phyloP scores from a whole-genome alignment of 2,888 invertebrate species.

The Xylophagus ater region DNA sequence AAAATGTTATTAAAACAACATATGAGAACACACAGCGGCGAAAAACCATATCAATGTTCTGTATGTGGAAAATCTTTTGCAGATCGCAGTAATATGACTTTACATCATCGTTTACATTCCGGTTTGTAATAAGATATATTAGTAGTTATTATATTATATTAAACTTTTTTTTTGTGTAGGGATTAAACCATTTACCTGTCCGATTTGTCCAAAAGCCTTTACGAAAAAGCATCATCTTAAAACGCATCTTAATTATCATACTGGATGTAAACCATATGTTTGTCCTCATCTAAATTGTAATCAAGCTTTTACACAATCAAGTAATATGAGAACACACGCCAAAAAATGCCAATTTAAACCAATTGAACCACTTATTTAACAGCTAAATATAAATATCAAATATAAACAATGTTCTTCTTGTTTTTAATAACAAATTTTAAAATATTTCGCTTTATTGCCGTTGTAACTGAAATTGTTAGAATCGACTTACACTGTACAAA shows the following conservation, averaged over 20 bases:
- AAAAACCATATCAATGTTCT: slow-evolving; percentile 67
- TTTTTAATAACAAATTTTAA: too few relatives aligned
- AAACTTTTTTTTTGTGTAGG: slow-evolving; percentile 39
- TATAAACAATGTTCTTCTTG: too few relatives aligned
- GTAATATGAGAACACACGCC: slow-evolving; percentile 76
- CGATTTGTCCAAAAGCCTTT: slow-evolving; percentile 56
- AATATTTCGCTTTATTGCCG: too few relatives aligned
- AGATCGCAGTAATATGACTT: slow-evolving; percentile 74
- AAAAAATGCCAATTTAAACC: slow-evolving; percentile 55
- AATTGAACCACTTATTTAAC: too few relatives aligned
- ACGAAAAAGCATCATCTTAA: slow-evolving; percentile 78
- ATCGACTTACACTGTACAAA: too few relatives aligned
- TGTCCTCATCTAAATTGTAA: slow-evolving; percentile 56
- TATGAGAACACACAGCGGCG: slow-evolving; percentile 67
- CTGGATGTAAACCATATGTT: slow-evolving; percentile 70
- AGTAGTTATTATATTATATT: background rate
- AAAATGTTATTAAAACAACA: slow-evolving; percentile 79
- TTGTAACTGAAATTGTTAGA: too few relatives aligned
- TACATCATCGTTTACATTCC: slow-evolving; percentile 68
- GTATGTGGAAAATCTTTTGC: slow-evolving; percentile 75
- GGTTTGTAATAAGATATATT: slow-evolving; percentile 34
- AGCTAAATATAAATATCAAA: too few relatives aligned
- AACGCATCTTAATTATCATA: slow-evolving; percentile 75
- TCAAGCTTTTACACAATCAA: slow-evolving; percentile 70
- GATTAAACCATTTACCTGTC: slow-evolving; percentile 60